A percentile compares a stretch with the other conserved stretches of the same genome.
These are phyloP conservation scores for Tipula vernalis DNA, from an alignment of 2,888 invertebrate genomes.

Conservation along the genomic window DNA sequence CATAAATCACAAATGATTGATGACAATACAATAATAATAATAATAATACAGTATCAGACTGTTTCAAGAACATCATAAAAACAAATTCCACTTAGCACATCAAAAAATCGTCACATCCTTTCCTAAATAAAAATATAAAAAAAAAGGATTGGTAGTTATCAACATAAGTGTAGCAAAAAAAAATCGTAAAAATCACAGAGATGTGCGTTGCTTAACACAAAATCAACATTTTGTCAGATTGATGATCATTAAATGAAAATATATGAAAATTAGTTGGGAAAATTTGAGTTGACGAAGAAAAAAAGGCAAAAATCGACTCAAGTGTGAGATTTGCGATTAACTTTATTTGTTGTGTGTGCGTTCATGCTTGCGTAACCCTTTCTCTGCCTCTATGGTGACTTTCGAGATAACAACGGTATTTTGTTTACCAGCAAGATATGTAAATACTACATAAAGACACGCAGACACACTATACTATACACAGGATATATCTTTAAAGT, in stretches of 20 bases:
- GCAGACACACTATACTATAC: background rate
- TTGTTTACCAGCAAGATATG: background rate
- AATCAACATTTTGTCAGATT: constrained; percentile 4
- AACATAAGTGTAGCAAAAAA: background rate
- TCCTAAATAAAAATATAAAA: background rate
- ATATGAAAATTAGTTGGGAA: background rate
- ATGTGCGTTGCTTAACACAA: background rate
- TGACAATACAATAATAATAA: background rate
- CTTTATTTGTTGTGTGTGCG: background rate
- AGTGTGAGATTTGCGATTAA: background rate
- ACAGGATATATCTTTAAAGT: background rate
- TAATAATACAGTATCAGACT: background rate
- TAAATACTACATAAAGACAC: background rate
- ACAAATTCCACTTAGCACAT: background rate
- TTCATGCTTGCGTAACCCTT: background rate
- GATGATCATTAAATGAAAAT: background rate
- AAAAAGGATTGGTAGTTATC: background rate
- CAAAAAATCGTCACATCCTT: background rate
- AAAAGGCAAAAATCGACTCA: background rate
- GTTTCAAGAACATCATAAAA: background rate
- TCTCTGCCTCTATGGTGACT: background rate
- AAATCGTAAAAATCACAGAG: background rate
- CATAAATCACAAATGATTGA: background rate
- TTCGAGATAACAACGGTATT: background rate
- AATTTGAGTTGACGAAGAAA: background rate